Conservation (phyloP, 2,888 invertebrate species). For the Hemaris fuciformis region DNA sequence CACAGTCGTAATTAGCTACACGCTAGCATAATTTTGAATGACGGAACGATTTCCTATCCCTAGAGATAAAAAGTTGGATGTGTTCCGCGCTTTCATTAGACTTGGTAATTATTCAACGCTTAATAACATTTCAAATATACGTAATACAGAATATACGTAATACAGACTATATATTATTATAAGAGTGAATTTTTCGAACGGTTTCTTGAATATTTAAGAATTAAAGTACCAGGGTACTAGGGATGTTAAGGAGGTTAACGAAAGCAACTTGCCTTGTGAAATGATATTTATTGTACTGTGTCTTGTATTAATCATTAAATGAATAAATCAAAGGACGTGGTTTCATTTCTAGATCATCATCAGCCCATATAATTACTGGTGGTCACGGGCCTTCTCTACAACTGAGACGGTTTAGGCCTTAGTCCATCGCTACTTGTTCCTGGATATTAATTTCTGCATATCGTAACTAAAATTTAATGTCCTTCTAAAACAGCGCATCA, state of each 20-base stretch:
- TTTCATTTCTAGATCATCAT: background rate
- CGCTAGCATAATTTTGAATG: background rate
- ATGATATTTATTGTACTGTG: background rate
- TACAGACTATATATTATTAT: too few relatives aligned
- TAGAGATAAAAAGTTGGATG: background rate
- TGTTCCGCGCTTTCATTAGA: background rate
- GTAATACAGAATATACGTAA: background rate
- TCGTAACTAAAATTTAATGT: too few relatives aligned
- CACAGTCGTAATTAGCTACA: background rate
- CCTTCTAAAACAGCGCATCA: too few relatives aligned
- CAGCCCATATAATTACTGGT: too few relatives aligned
- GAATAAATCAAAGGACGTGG: background rate
- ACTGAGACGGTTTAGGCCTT: too few relatives aligned
- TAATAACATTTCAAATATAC: background rate
- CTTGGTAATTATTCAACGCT: background rate
- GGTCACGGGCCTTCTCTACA: too few relatives aligned
- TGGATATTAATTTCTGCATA: too few relatives aligned
- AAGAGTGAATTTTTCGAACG: background rate
- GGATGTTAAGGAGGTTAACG: background rate
- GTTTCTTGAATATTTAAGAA: background rate
- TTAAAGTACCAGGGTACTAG: conserved; percentile 8
- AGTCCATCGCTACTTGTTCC: too few relatives aligned
- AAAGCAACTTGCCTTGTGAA: background rate
- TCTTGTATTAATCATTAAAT: background rate
- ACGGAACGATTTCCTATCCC: background rate